A percentile compares a stretch with the other conserved stretches of the same genome.
phyloP scores from a whole-genome alignment of 2,797 vertebrate species.

The Erethizon dorsatum region DNA sequence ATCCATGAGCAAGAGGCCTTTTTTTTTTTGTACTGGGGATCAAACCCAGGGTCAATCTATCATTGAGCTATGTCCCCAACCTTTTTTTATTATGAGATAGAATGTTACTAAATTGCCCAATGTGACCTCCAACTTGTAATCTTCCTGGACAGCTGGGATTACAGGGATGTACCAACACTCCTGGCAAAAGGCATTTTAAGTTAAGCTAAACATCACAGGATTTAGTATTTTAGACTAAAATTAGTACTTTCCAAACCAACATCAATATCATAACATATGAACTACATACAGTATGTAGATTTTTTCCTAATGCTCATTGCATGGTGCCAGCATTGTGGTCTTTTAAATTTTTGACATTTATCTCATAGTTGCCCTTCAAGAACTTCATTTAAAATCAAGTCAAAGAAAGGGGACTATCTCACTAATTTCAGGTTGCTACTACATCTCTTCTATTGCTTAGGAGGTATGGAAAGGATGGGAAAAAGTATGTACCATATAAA shows the following conservation, averaged over 20 bases:
- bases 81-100: background rate
- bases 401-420: background rate
- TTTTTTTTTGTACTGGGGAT: background rate
- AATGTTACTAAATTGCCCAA: background rate
- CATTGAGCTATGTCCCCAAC: background rate
- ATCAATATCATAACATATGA: background rate
- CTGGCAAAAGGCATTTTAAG: background rate
- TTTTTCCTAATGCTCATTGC: background rate
- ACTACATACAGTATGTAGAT: background rate
- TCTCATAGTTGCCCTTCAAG: constrained; percentile 48
- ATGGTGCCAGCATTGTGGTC: background rate
- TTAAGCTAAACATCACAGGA: background rate
- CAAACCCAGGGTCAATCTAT: background rate
- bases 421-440: constrained; percentile 72
- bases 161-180: background rate
- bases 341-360: constrained; percentile 28
- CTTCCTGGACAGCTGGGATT: background rate
- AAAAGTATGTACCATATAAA: constrained; percentile 6
- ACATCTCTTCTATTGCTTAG: background rate
- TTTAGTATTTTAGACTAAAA: constrained; percentile 16
- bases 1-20: background rate
- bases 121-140: background rate
- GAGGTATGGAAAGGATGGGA: background rate
- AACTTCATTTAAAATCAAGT: constrained; percentile 68
- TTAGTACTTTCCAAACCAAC: background rate